Conservation (phyloP, 2,113 vertebrate genomes). For the Anseranas semipalmata region DNA sequence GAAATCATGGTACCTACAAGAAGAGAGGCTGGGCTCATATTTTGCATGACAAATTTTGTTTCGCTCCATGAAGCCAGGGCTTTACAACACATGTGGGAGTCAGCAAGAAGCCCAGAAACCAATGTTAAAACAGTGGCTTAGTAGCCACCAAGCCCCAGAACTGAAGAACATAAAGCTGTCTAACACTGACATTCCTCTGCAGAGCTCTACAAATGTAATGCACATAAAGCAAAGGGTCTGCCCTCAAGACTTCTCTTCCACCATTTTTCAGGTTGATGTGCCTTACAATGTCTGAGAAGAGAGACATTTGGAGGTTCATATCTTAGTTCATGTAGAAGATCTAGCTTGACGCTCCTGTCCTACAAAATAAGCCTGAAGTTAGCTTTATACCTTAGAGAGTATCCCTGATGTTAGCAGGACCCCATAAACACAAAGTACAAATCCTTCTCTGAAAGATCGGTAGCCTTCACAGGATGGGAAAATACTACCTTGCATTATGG, state of each 20-base stretch:
- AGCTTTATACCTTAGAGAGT: background rate
- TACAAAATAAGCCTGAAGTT: background rate
- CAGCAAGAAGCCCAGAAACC: background rate
- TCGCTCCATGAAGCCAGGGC: background rate
- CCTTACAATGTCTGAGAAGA: background rate
- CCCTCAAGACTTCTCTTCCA: background rate
- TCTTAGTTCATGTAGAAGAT: background rate
- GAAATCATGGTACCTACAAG: background rate
- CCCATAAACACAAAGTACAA: background rate
- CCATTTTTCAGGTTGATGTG: background rate
- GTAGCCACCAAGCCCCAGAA: background rate
- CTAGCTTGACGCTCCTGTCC: background rate
- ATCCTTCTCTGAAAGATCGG: background rate
- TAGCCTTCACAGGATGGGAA: background rate
- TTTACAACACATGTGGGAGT: background rate
- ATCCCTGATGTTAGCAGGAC: background rate
- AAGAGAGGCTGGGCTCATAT: fast-evolving
- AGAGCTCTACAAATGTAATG: background rate
- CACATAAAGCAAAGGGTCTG: background rate
- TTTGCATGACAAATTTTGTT: background rate
- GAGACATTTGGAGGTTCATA: background rate
- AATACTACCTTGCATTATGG: background rate
- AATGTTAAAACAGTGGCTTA: background rate
- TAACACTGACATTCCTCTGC: background rate
- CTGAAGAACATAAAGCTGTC: background rate